Evolutionary conservation across 2,888 invertebrate species (phyloP).

Genomic region (Dynastes maya): DNA sequence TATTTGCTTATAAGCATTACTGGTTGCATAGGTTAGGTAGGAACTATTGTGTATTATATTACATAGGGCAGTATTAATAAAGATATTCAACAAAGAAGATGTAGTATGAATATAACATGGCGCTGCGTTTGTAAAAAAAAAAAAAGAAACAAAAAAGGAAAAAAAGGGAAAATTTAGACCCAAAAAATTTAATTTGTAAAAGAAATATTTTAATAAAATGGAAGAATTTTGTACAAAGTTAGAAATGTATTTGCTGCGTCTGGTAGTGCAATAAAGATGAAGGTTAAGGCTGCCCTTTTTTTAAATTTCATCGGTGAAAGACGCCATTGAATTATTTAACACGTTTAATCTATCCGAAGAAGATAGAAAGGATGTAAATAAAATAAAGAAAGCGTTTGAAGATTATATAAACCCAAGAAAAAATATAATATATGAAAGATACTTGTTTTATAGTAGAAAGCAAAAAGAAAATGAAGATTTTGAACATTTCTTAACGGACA

Average conservation of each 20-base stretch:
- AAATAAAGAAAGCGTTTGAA: conserved; percentile 49
- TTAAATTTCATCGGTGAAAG: conserved; percentile 34
- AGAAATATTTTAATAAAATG: background rate
- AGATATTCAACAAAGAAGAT: background rate
- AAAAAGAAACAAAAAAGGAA: background rate
- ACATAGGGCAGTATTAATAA: background rate
- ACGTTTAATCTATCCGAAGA: conserved; percentile 50
- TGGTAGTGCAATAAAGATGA: conserved; percentile 12
- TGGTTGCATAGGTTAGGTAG: too few species aligned
- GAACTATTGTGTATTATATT: too few species aligned
- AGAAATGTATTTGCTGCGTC: conserved; percentile 11
- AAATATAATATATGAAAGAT: conserved; percentile 57
- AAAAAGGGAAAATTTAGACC: background rate
- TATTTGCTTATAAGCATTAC: too few species aligned
- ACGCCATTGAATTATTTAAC: conserved; percentile 42
- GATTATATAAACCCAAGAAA: conserved; percentile 62
- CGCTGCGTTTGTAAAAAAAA: conserved; percentile 21
- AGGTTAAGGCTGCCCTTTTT: conserved; percentile 1
- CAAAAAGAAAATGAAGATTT: conserved; percentile 52
- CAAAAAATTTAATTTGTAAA: conserved; percentile 10
- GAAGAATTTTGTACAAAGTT: conserved; percentile 14
- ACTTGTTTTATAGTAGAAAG: conserved; percentile 54
- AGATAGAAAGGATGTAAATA: conserved; percentile 44
- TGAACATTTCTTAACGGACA: conserved; percentile 50
- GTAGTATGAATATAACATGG: background rate